These are phyloP conservation scores for Protula sp. DNA, from an alignment of 2,888 invertebrate genomes.

Conservation along the genomic window DNA sequence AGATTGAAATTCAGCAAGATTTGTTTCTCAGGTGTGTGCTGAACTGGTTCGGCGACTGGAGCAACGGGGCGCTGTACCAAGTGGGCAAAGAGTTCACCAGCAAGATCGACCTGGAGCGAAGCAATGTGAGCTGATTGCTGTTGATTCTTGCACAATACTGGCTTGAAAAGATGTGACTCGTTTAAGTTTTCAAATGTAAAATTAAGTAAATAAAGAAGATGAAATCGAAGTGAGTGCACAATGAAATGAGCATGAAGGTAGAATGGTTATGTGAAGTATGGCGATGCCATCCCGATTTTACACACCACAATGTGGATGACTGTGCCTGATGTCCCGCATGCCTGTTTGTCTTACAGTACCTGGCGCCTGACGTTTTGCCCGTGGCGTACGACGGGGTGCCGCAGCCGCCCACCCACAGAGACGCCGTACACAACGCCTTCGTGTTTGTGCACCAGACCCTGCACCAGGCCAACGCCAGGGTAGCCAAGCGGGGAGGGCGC, in stretches of 20 bases:
- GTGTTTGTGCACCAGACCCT: constrained; percentile 97
- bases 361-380: constrained; percentile 84
- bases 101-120: constrained; percentile 81
- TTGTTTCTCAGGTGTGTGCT: constrained; percentile 69
- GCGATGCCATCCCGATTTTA: no score
- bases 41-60: constrained; percentile 99
- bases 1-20: no score
- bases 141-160: no score
- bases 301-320: no score
- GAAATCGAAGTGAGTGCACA: no score
- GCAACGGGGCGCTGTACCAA: constrained; percentile 70
- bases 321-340: no score
- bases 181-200: no score
- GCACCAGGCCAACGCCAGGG: constrained; percentile 84
- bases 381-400: constrained; percentile 66
- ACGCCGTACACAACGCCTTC: constrained; percentile 97
- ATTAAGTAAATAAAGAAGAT: no score
- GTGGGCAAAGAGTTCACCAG: constrained; percentile 93
- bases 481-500: constrained; percentile 83
- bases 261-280: no score
- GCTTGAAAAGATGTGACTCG: no score
- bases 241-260: no score
- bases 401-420: constrained; percentile 73
- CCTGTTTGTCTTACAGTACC: constrained; percentile 64
- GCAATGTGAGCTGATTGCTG: constrained; percentile 38